phyloP scores from a whole-genome alignment of 2,797 vertebrate genomes.

The Lepilemur ruficaudatus region DNA sequence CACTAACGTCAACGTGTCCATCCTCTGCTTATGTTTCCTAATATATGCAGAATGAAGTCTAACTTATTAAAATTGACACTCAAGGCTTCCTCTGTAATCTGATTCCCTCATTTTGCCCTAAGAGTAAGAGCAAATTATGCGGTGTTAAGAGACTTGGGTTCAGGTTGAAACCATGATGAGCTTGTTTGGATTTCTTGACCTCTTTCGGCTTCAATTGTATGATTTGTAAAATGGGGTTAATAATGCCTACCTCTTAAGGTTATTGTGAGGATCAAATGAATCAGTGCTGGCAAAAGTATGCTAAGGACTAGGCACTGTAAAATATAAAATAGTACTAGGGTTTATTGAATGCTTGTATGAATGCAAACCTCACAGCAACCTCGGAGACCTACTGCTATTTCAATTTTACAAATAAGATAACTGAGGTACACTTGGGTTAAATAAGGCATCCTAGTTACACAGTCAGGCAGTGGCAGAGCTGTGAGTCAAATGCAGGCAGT shows the following conservation, averaged over 20 bases:
- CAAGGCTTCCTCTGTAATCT: neutral
- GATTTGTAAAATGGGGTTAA: constrained; percentile 17
- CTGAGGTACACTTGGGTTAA: neutral
- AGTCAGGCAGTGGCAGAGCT: neutral
- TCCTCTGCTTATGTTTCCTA: neutral
- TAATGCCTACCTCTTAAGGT: neutral
- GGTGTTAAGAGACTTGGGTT: neutral
- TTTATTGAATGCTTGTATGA: neutral
- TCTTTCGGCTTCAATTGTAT: constrained; percentile 18
- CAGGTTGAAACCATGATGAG: neutral
- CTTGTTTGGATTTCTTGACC: constrained; percentile 18
- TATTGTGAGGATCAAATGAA: neutral
- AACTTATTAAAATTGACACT: neutral
- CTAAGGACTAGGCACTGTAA: neutral
- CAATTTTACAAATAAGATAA: neutral
- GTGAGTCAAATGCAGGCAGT: neutral
- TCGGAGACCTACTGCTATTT: neutral
- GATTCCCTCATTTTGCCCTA: neutral
- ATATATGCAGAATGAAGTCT: neutral
- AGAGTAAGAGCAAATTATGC: neutral
- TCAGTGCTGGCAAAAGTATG: neutral
- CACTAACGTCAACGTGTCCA: neutral
- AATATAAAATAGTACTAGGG: neutral
- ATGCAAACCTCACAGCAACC: neutral
- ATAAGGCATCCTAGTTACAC: neutral